Evolutionary conservation across 2,797 vertebrate species (phyloP).

Genomic region (Sorex maritimensis): DNA sequence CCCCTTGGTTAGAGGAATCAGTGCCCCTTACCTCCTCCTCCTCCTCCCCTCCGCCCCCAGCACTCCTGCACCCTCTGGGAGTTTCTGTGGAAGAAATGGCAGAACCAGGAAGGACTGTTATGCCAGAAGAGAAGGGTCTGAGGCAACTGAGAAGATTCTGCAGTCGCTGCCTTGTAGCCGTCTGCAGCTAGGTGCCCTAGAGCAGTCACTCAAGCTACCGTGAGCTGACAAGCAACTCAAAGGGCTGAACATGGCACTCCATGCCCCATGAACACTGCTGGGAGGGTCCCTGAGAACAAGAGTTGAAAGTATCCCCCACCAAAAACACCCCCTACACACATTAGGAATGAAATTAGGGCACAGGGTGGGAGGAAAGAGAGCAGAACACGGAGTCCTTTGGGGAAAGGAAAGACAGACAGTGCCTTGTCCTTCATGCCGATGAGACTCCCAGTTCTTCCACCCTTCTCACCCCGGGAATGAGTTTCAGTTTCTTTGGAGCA

Average conservation of each 20-base stretch:
- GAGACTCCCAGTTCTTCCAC: background rate
- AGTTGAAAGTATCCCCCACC: no score
- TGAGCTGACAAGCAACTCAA: no score
- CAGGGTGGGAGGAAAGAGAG: background rate
- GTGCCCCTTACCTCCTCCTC: no score
- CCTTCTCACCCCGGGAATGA: background rate
- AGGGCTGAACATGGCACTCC: background rate
- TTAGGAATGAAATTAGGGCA: background rate
- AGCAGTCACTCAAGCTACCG: background rate
- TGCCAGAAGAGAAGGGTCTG: background rate
- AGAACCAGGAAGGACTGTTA: no score
- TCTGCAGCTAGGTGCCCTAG: background rate
- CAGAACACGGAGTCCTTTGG: background rate
- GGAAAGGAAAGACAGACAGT: background rate
- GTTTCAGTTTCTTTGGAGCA: constrained; percentile 6
- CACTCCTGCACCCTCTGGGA: background rate
- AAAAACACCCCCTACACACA: no score
- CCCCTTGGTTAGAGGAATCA: background rate
- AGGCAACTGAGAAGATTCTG: background rate
- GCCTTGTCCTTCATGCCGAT: background rate
- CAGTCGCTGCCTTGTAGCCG: rapidly evolving
- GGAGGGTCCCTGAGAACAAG: no score
- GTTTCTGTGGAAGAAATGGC: background rate
- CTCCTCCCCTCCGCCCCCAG: no score
- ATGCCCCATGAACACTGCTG: no score